These are phyloP conservation scores for Noctua janthina DNA, from an alignment of 2,888 invertebrate species.

Conservation along the genomic window DNA sequence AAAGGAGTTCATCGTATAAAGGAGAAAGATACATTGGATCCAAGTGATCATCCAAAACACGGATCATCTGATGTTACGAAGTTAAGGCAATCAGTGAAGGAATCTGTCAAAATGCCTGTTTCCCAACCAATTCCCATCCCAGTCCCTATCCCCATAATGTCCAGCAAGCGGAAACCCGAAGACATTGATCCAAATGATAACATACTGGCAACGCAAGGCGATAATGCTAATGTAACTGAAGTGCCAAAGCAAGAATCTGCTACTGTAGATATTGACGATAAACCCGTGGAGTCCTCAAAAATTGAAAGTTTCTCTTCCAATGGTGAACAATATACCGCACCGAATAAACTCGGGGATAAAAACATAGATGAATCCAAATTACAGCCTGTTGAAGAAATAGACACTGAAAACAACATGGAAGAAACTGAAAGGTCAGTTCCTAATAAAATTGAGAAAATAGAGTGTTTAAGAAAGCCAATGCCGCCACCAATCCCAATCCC, in stretches of 20 bases:
- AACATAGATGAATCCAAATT: background rate
- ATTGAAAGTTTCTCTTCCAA: background rate
- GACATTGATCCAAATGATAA: background rate
- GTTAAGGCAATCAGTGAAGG: background rate
- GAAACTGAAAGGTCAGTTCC: background rate
- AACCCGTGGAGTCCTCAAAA: background rate
- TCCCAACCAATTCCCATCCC: slow-evolving; percentile 33
- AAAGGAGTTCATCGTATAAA: slow-evolving; percentile 66
- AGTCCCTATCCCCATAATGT: slow-evolving; percentile 7
- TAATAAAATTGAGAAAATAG: background rate
- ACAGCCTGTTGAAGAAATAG: slow-evolving; percentile 10
- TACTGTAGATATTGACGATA: background rate
- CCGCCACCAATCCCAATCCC: slow-evolving; percentile 10
- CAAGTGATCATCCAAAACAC: slow-evolving; percentile 20
- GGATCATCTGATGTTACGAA: slow-evolving; percentile 23
- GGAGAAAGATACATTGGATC: slow-evolving; percentile 20
- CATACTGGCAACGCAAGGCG: background rate
- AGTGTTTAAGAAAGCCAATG: background rate
- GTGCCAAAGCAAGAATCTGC: background rate
- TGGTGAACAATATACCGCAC: background rate
- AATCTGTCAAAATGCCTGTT: slow-evolving; percentile 30
- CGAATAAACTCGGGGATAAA: background rate
- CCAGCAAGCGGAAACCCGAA: background rate
- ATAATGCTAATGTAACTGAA: background rate
- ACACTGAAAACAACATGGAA: slow-evolving; percentile 3